Evolutionary conservation across 1,140 invertebrate species (phyloP).

Genomic region (Ceratosolen solmsi): DNA sequence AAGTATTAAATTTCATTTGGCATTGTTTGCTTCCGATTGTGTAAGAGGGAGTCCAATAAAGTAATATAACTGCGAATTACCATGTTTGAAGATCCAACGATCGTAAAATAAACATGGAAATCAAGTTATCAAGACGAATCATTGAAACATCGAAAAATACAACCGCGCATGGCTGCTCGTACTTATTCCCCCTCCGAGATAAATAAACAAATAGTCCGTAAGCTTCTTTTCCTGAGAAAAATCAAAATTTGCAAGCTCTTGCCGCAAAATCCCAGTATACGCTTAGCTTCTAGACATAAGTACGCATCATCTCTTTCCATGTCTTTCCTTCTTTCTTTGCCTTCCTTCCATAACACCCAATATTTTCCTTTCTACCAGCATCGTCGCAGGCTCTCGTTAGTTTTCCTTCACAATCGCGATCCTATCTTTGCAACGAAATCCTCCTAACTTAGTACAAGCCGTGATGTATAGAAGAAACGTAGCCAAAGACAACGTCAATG

Average conservation of each 20-base stretch:
- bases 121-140: neutral
- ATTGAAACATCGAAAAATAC: neutral
- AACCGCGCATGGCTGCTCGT: neutral
- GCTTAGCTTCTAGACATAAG: slow-evolving; percentile 13
- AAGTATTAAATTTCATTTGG: too few species aligned
- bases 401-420: slow-evolving; percentile 32
- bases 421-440: slow-evolving; percentile 24
- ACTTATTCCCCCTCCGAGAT: slow-evolving; percentile 14
- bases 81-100: too few species aligned
- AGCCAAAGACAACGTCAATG: neutral
- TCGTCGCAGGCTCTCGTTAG: neutral
- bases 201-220: slow-evolving; percentile 41
- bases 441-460: slow-evolving; percentile 30
- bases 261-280: slow-evolving; percentile 5
- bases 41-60: too few species aligned
- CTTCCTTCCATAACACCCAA: slow-evolving; percentile 1
- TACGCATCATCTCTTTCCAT: slow-evolving; percentile 17
- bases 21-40: too few species aligned
- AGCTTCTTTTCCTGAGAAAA: slow-evolving; percentile 43
- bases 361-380: slow-evolving; percentile 12
- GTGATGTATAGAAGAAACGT: neutral
- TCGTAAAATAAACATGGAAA: slow-evolving; percentile 28
- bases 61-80: too few species aligned
- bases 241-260: slow-evolving; percentile 36
- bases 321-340: neutral